phyloP scores from a whole-genome alignment of 2,797 vertebrate genomes.

The Acipenser transmontanus region DNA sequence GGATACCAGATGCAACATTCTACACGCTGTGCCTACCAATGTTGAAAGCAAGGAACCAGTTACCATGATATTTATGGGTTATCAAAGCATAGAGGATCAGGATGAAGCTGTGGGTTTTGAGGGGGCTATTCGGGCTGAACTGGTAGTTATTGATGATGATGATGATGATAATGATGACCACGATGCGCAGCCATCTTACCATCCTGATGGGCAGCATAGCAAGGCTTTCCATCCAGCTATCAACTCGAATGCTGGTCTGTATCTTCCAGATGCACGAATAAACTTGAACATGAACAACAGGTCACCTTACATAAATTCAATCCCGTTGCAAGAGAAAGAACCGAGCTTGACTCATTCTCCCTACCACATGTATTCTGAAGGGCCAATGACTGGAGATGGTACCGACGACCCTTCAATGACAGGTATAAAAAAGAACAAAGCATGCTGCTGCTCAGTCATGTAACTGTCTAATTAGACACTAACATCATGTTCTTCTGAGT shows the following conservation, averaged over 20 bases:
- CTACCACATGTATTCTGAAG: constrained; percentile 27
- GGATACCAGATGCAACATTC: constrained; percentile 45
- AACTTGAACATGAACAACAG: constrained; percentile 31
- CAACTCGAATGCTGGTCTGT: constrained; percentile 34
- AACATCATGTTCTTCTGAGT: constrained; percentile 16
- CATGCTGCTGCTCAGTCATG: constrained; percentile 61
- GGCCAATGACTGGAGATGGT: constrained; percentile 38
- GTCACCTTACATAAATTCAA: constrained; percentile 51
- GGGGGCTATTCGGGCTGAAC: constrained; percentile 74
- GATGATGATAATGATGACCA: constrained; percentile 48
- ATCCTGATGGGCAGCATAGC: constrained; percentile 66
- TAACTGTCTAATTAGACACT: constrained; percentile 35
- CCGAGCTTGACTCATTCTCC: constrained; percentile 51
- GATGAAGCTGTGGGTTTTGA: constrained; percentile 61
- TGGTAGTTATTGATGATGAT: constrained; percentile 74
- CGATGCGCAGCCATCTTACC: constrained; percentile 56
- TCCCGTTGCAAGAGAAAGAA: constrained; percentile 63
- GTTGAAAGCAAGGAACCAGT: constrained; percentile 61
- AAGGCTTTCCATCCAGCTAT: constrained; percentile 66
- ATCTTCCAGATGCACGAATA: constrained; percentile 29
- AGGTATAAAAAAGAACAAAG: constrained; percentile 58
- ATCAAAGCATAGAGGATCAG: constrained; percentile 66
- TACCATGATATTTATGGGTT: constrained; percentile 96
- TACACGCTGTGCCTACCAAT: constrained; percentile 54
- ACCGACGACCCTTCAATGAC: constrained; percentile 57